Evolutionary conservation across 2,113 vertebrate species (phyloP), one percentile per base, ranked within the genome.

Genomic region (Herpetotheres cachinnans): DNA sequence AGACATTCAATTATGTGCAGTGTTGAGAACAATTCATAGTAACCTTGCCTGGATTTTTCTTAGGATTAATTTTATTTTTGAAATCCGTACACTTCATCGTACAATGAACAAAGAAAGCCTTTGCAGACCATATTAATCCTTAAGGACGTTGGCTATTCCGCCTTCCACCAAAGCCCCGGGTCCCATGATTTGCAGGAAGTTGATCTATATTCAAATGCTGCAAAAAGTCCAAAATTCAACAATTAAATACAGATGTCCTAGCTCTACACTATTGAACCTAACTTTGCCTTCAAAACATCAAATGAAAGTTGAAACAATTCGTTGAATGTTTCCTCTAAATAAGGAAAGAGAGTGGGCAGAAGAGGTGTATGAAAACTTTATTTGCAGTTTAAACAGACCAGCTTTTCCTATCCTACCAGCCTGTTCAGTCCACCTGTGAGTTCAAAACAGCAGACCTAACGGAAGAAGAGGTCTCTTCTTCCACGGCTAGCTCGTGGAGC

Each of bases 371-470:
- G 40, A 47, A 84, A 91, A 4, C 0, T 22, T 42, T 61, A 61
- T 5, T 2, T 16, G 27, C 5, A 13, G 18, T 65, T 89, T 42
- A 62, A 62, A 36, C 7, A 67, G 27, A 42, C 4, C 1, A 7
- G 5, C 2, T 55, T 15, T 81, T 77, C 44, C 16, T 55, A 22
- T 12, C 6, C 38, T 29, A 30, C 10, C 16, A 59, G 9, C 5
- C 13, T 0, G 0, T 40, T 55, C 26, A 34, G 30, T 34, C 16
- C 27, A 69, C 5, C 4, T 63, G 12, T 14, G 13, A 44, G 24
- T 9, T 69, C 44, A 71, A 47, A 69, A 29, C 11, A 26, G 12
- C 10, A 34, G 14, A 32, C 3, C 56, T 63, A 42, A 62, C 13
- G 6, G 22, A 81, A 59, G 22, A 81, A 59, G 13, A 61, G 1